A percentile compares a stretch with the other conserved stretches of the same genome.
Evolutionary conservation across 1,140 invertebrate species (phyloP).

Genomic region (Nasonia longicornis): DNA sequence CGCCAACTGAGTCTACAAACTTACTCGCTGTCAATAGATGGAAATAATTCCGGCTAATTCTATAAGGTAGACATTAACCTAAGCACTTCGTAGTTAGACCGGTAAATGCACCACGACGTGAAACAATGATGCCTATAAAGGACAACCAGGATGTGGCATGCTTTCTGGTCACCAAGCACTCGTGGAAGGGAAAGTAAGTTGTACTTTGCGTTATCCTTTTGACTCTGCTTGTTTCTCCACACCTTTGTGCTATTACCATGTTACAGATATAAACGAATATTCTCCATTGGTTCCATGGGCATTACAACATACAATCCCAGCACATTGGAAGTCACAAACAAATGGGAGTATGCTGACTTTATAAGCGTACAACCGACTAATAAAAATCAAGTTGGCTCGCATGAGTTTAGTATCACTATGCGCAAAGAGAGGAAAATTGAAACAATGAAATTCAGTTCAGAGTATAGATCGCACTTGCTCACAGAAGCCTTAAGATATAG

Average conservation of each 20-base stretch:
- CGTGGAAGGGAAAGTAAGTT: constrained; percentile 95
- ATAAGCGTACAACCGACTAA: constrained; percentile 78
- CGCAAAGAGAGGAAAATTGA: constrained; percentile 93
- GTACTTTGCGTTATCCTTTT: no score
- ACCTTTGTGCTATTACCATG: background rate
- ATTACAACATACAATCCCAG: constrained; percentile 98
- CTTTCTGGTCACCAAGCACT: constrained; percentile 96
- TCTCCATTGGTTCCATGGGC: constrained; percentile 94
- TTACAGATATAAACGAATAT: constrained; percentile 93
- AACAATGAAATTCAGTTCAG: constrained; percentile 97
- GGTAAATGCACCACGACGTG: constrained; percentile 45
- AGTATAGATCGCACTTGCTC: constrained; percentile 91
- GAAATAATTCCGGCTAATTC: constrained; percentile 24
- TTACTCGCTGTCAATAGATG: background rate
- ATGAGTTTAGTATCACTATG: constrained; percentile 89
- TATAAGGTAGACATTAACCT: constrained; percentile 1
- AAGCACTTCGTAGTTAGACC: constrained; percentile 28
- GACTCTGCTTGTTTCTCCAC: background rate
- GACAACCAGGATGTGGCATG: constrained; percentile 93
- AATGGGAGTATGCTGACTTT: constrained; percentile 89
- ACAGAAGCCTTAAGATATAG: constrained; percentile 90
- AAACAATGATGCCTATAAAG: constrained; percentile 81
- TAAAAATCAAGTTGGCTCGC: constrained; percentile 70
- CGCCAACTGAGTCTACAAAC: background rate
- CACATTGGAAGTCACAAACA: constrained; percentile 95